A percentile compares a stretch with the other conserved stretches of the same genome.
These are phyloP conservation scores for Contarinia nasturtii DNA, from an alignment of 1,140 invertebrate species.

Conservation along the genomic window DNA sequence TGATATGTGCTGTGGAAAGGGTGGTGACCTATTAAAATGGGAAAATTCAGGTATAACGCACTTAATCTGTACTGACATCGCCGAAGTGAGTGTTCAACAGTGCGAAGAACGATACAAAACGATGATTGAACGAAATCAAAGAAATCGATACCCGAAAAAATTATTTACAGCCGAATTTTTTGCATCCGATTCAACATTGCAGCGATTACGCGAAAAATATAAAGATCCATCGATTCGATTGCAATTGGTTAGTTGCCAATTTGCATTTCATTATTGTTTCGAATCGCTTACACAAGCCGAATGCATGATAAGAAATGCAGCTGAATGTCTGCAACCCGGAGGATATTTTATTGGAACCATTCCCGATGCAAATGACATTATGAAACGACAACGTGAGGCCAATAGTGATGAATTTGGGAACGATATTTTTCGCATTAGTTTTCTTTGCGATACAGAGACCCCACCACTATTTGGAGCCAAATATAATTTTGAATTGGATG, in stretches of 20 bases:
- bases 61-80: conserved; percentile 91
- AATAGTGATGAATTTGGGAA: conserved; percentile 61
- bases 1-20: conserved; percentile 83
- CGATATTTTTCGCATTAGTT: conserved; percentile 65
- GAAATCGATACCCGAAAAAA: conserved; percentile 18
- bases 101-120: conserved; percentile 50
- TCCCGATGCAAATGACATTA: conserved; percentile 80
- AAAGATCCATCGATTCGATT: conserved; percentile 55
- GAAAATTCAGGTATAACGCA: conserved; percentile 61
- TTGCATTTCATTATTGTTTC: conserved; percentile 94
- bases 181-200: conserved; percentile 75
- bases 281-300: conserved; percentile 80
- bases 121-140: conserved; percentile 20
- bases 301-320: conserved; percentile 81
- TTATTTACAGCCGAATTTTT: conserved; percentile 81
- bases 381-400: conserved; percentile 35
- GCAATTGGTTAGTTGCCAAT: conserved; percentile 91
- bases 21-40: conserved; percentile 94
- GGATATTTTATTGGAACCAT: conserved; percentile 95
- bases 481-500: conserved; percentile 90
- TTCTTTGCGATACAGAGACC: conserved; percentile 47
- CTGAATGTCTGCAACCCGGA: conserved; percentile 68
- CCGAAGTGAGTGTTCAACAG: conserved; percentile 77
- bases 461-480: conserved; percentile 86
- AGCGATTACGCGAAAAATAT: conserved; percentile 50